Conservation (phyloP, 2,113 vertebrate species). For the Myanophis thanlyinensis region DNA sequence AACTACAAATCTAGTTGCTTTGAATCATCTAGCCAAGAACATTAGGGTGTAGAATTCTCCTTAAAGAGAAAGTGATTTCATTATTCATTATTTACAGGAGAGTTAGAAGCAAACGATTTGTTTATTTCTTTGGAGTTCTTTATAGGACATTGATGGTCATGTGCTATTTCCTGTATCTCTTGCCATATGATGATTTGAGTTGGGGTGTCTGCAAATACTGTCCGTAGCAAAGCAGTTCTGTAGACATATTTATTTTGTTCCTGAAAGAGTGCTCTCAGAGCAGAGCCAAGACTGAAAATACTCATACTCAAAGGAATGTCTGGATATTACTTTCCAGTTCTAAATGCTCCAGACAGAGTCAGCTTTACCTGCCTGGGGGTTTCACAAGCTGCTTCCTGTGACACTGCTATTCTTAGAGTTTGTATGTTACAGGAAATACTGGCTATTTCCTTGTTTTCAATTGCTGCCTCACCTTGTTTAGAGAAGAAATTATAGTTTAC, state of each 20-base stretch:
- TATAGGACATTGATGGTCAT: not conserved
- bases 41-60: not conserved
- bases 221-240: not conserved
- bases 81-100: not conserved
- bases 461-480: not conserved
- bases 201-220: not conserved
- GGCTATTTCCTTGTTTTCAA: not conserved
- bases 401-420: constrained; percentile 4
- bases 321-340: not conserved
- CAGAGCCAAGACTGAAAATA: constrained; percentile 1
- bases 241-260: not conserved
- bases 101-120: not conserved
- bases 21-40: not conserved
- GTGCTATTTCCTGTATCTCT: not conserved
- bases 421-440: not conserved
- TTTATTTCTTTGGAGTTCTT: not conserved
- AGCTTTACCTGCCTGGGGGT: constrained; percentile 10
- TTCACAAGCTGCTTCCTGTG: constrained; percentile 11
- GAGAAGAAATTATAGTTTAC: not conserved
- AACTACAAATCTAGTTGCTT: not conserved
- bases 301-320: constrained; percentile 28
- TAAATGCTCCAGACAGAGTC: not conserved
- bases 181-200: not conserved
- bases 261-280: not conserved
- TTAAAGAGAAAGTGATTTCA: not conserved